A percentile compares a stretch with the other conserved stretches of the same genome.
Evolutionary conservation across 2,113 vertebrate species (phyloP).

Genomic region (Coturnix japonica): DNA sequence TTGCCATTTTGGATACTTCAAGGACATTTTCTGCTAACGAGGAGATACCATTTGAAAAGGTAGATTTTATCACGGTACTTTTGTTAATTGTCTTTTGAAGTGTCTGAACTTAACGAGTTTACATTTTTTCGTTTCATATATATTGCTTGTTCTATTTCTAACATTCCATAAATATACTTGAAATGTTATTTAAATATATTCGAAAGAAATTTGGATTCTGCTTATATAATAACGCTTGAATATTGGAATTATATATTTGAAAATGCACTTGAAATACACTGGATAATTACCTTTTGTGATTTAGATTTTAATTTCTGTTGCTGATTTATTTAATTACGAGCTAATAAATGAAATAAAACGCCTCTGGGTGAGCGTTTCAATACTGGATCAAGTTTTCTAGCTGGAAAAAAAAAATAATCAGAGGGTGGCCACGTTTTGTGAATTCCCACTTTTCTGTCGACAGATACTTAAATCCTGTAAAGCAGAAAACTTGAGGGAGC

Average conservation of each 20-base stretch:
- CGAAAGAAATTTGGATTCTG: conserved; percentile 88
- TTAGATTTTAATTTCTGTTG: conserved; percentile 95
- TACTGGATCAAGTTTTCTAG: conserved; percentile 60
- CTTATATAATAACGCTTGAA: conserved; percentile 92
- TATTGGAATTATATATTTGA: conserved; percentile 96
- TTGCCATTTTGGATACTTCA: conserved; percentile 86
- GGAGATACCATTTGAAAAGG: conserved; percentile 84
- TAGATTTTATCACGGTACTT: conserved; percentile 88
- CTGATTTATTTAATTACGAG: conserved; percentile 98
- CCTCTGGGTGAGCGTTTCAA: conserved; percentile 82
- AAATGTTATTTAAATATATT: conserved; percentile 99
- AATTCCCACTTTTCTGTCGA: conserved; percentile 13
- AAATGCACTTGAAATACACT: conserved; percentile 99
- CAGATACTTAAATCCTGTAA: not conserved
- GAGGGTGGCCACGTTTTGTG: conserved; percentile 1
- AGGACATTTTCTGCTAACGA: conserved; percentile 83
- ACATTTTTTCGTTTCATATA: conserved; percentile 93
- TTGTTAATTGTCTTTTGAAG: conserved; percentile 87
- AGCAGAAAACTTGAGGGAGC: conserved; percentile 20
- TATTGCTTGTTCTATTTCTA: conserved; percentile 92
- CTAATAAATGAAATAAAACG: conserved; percentile 96
- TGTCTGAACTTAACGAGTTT: conserved; percentile 92
- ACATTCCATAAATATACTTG: conserved; percentile 99
- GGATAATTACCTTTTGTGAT: conserved; percentile 99
- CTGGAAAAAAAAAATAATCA: not conserved